These are phyloP conservation scores for Steinernema carpocapsae DNA, from an alignment of 2,888 invertebrate genomes.

Conservation along the genomic window DNA sequence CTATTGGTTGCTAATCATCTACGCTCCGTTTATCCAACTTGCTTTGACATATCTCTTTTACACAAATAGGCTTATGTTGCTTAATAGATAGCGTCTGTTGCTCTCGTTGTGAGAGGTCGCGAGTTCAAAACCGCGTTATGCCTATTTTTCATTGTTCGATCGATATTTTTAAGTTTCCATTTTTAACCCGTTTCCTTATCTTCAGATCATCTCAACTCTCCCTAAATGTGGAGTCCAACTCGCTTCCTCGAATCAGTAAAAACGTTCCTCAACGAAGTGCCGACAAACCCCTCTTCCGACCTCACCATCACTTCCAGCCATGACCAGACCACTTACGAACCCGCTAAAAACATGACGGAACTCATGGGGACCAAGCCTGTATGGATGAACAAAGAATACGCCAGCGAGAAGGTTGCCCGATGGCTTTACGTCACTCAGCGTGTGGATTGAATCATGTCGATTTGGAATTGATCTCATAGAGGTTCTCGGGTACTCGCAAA, in stretches of 20 bases:
- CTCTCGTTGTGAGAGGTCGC: too few relatives aligned
- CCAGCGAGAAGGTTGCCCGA: neutral
- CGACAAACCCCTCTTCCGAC: neutral
- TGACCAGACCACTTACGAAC: neutral
- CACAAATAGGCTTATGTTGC: too few relatives aligned
- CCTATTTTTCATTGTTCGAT: too few relatives aligned
- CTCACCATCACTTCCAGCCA: neutral
- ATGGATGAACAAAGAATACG: neutral
- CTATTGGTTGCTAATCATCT: too few relatives aligned
- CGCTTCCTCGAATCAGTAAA: conserved; percentile 14
- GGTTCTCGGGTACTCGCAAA: too few relatives aligned
- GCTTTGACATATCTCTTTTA: too few relatives aligned
- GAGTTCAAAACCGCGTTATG: too few relatives aligned
- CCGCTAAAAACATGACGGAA: neutral
- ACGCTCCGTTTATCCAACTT: too few relatives aligned
- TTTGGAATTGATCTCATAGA: neutral
- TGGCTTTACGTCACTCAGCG: conserved; percentile 3
- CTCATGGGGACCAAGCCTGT: neutral
- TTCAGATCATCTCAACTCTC: neutral
- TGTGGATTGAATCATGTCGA: neutral
- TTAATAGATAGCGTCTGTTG: too few relatives aligned
- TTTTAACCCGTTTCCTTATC: too few relatives aligned
- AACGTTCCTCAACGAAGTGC: conserved; percentile 7
- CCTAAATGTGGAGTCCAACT: neutral
- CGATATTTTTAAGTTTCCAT: too few relatives aligned